These are phyloP conservation scores for Cyanoramphus novaezelandiae DNA, from an alignment of 2,113 vertebrate genomes.

Conservation along the genomic window DNA sequence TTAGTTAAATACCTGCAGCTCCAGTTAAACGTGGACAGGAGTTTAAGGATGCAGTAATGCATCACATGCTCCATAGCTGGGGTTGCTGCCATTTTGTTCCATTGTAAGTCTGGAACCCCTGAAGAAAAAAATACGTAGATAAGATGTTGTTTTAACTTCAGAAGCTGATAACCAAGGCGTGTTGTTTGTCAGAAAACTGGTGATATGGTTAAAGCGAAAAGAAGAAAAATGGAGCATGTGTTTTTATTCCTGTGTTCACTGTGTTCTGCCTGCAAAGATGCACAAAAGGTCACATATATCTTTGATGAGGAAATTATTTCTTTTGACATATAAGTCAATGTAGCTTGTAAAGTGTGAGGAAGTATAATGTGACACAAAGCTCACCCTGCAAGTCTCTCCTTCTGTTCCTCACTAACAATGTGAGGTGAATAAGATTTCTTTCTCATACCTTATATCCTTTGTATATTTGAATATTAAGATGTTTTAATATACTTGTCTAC, in stretches of 20 bases:
- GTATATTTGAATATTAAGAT: neutral
- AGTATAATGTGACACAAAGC: neutral
- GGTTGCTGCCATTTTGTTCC: neutral
- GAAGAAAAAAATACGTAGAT: neutral
- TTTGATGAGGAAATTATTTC: conserved; percentile 16
- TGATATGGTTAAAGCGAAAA: neutral
- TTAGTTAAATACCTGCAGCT: neutral
- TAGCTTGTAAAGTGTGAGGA: neutral
- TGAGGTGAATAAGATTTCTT: neutral
- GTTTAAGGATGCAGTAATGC: neutral
- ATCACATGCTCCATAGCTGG: neutral
- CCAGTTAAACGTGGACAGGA: neutral
- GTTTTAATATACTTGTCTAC: neutral
- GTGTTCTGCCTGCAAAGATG: neutral
- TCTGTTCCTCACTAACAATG: neutral
- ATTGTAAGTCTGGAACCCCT: neutral
- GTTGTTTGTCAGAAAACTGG: neutral
- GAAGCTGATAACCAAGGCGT: neutral
- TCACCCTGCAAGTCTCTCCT: neutral
- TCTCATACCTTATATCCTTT: neutral
- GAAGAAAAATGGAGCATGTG: neutral
- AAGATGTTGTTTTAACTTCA: neutral
- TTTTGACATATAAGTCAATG: conserved; percentile 37
- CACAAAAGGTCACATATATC: neutral
- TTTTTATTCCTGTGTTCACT: neutral